Base-by-base conservation (phyloP, 1,140 invertebrate species). In the Carposina sasakii region DNA sequence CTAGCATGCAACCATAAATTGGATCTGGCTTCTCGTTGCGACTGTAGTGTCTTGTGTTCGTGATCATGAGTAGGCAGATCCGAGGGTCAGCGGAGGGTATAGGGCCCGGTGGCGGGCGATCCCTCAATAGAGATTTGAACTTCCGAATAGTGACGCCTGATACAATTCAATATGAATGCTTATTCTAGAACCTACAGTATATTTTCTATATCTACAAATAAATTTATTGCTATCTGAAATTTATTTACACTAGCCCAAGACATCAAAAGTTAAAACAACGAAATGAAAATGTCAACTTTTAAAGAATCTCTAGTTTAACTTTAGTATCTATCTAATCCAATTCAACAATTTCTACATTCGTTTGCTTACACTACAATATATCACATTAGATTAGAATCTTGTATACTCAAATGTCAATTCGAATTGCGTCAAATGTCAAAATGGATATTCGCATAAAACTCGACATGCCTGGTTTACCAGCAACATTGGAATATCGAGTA, bases 311-410 rank as follows among this genome's bases (percentile, higher is more conserved):
- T 20, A 44, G n/a, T n/a, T n/a, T n/a, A n/a, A n/a, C 34, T 34
- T 41, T 22, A 44, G 59, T 71, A 61, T 42, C 21, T 48, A 52
- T 47, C 21, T 43, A 45, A n/a, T n/a, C n/a, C n/a, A n/a, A n/a
- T n/a, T n/a, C n/a, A n/a, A n/a, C n/a, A n/a, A 47, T 57, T 51
- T 47, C 49, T 71, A 67, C 47, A 36, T 55, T 60, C 54, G 50
- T 62, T 67, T 42, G 47, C 59, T 67, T 68, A 71, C 43, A 57
- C 63, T 67, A 72, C 53, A 56, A 66, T 69, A 67, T 82, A 82
- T 82, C 78, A 82, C 78, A 82, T 76, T 69, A 76, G 40, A 70
- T 82, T 82, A 82, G 78, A 82, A 79, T 79, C 40, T 82, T 77
- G 74, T 76, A 73, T 71, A 72, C 47, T 51, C 40, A 50, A 49